Evolutionary conservation across 2,113 vertebrate species (phyloP).

Genomic region (Pygoscelis adeliae): DNA sequence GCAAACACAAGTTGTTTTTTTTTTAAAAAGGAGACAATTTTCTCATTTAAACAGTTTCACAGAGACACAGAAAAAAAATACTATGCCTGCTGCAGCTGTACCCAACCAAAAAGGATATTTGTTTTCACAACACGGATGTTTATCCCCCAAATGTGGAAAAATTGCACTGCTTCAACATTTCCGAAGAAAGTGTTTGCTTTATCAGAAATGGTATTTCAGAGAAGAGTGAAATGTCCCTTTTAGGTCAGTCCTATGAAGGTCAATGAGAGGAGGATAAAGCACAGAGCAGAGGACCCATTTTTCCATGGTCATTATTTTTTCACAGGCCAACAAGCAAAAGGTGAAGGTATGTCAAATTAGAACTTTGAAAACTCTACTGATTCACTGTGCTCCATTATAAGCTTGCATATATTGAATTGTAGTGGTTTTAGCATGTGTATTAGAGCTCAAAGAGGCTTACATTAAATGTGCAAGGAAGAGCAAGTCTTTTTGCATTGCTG

Average conservation of each 20-base stretch:
- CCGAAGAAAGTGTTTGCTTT: neutral
- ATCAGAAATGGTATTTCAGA: neutral
- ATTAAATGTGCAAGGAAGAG: neutral
- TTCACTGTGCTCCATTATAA: neutral
- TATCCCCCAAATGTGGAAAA: neutral
- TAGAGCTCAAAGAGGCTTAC: neutral
- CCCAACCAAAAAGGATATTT: neutral
- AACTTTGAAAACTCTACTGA: neutral
- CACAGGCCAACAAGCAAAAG: neutral
- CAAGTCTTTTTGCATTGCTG: neutral
- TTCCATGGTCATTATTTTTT: neutral
- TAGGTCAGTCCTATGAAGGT: neutral
- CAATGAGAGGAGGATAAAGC: neutral
- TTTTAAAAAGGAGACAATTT: neutral
- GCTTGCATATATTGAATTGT: neutral
- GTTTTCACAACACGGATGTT: neutral
- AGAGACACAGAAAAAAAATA: neutral
- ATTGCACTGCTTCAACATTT: neutral
- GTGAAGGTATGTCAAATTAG: neutral
- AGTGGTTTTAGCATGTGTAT: neutral
- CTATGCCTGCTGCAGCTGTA: neutral
- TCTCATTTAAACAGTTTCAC: neutral
- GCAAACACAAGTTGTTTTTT: neutral
- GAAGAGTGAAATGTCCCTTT: neutral
- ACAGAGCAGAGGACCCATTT: neutral